Evolutionary conservation across 2,888 invertebrate species (phyloP).

Genomic region (Terebella lapidaria): DNA sequence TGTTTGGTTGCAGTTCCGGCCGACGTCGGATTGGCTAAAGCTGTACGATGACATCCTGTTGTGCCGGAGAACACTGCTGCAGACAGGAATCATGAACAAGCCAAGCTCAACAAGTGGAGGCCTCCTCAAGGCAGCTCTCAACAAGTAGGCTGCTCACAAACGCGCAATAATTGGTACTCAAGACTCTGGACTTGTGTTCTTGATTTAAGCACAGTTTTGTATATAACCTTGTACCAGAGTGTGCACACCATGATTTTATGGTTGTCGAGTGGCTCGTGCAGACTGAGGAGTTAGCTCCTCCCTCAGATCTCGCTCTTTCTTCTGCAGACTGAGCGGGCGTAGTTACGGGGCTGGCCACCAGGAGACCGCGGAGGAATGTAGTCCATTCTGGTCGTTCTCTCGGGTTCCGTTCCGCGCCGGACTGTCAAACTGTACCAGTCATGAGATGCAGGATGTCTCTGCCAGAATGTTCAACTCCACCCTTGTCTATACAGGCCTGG

Average conservation of each 20-base stretch:
- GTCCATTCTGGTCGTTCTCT: conserved; percentile 83
- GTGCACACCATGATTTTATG: no score
- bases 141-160: no score
- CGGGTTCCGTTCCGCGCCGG: conserved; percentile 75
- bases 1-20: no score
- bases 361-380: conserved; percentile 58
- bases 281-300: no score
- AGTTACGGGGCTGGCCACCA: conserved; percentile 3
- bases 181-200: no score
- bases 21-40: conserved; percentile 77
- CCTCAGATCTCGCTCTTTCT: no score
- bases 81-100: conserved; percentile 74
- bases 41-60: conserved; percentile 77
- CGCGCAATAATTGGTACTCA: no score
- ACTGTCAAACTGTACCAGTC: conserved; percentile 69
- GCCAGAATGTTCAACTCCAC: conserved; percentile 83
- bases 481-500: conserved; percentile 66
- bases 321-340: conserved; percentile 32
- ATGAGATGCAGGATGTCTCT: conserved; percentile 75
- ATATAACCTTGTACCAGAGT: no score
- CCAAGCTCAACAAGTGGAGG: conserved; percentile 74
- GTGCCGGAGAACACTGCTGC: conserved; percentile 68
- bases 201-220: no score
- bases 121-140: conserved; percentile 82
- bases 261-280: no score